Evolutionary conservation across 2,797 vertebrate species (phyloP).

Genomic region (Chelonia mydas): DNA sequence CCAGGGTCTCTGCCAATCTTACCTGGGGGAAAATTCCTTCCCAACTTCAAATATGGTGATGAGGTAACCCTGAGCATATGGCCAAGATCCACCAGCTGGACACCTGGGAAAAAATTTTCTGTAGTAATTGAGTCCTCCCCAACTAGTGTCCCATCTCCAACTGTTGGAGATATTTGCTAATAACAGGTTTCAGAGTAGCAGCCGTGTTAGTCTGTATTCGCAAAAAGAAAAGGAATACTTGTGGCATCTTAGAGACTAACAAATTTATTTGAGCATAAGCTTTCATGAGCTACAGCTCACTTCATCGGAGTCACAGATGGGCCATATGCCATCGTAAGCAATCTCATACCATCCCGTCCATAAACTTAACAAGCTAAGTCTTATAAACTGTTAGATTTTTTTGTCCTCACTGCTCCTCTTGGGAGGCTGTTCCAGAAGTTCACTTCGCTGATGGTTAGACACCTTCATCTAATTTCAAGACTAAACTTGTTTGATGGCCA

Average conservation of each 20-base stretch:
- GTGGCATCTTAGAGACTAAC: too few relatives aligned
- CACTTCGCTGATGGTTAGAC: not conserved
- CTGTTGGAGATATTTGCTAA: not conserved
- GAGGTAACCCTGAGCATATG: not conserved
- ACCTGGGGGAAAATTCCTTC: not conserved
- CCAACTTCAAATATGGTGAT: not conserved
- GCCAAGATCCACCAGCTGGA: not conserved
- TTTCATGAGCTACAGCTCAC: too few relatives aligned
- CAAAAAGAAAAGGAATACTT: too few relatives aligned
- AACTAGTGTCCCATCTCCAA: not conserved
- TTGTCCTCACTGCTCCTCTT: not conserved
- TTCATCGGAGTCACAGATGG: not conserved
- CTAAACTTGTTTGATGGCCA: not conserved
- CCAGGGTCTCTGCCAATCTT: not conserved
- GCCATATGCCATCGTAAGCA: not conserved
- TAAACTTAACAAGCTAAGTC: not conserved
- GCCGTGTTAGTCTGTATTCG: too few relatives aligned
- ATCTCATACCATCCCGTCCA: not conserved
- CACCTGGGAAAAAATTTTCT: not conserved
- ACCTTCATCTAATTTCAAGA: not conserved
- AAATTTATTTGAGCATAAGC: too few relatives aligned
- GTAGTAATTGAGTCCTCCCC: not conserved
- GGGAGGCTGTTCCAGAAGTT: not conserved
- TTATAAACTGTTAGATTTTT: not conserved
- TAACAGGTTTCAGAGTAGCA: not conserved